Conservation (phyloP, 2,797 vertebrate genomes). For the Fistularia tabacaria region DNA sequence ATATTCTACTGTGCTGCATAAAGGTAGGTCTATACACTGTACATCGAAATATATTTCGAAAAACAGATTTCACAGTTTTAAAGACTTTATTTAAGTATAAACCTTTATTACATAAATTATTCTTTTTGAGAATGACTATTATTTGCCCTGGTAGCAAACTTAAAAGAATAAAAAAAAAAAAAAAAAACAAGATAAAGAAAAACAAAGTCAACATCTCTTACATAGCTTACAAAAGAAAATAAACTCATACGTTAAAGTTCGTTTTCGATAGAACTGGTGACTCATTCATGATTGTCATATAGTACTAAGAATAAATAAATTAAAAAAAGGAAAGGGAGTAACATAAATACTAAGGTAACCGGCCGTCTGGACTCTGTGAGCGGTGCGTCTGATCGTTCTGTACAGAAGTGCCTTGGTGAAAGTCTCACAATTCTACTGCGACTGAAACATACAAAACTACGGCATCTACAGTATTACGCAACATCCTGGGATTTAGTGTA, state of each 20-base stretch:
- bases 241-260: conserved; percentile 88
- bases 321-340: conserved; percentile 46
- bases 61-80: conserved; percentile 99
- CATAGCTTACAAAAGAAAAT: conserved; percentile 98
- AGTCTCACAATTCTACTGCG: conserved; percentile 96
- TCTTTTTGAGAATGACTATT: conserved; percentile 96
- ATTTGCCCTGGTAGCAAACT: conserved; percentile 96
- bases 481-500: conserved; percentile 97
- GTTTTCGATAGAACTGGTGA: conserved; percentile 90
- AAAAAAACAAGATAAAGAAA: conserved; percentile 95
- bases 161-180: conserved; percentile 98
- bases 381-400: conserved; percentile 77
- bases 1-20: conserved; percentile 88
- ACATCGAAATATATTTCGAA: conserved; percentile 84
- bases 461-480: conserved; percentile 92
- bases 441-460: conserved; percentile 99
- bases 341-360: conserved; percentile 77
- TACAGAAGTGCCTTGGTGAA: conserved; percentile 98
- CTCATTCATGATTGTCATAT: conserved; percentile 99
- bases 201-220: conserved; percentile 95
- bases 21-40: conserved; percentile 86
- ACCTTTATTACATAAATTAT: conserved; percentile 99
- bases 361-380: conserved; percentile 71
- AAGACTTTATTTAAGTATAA: conserved; percentile 99
- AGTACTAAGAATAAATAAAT: conserved; percentile 86